Conservation (phyloP, 2,113 vertebrate genomes). For the Tautogolabrus adspersus region DNA sequence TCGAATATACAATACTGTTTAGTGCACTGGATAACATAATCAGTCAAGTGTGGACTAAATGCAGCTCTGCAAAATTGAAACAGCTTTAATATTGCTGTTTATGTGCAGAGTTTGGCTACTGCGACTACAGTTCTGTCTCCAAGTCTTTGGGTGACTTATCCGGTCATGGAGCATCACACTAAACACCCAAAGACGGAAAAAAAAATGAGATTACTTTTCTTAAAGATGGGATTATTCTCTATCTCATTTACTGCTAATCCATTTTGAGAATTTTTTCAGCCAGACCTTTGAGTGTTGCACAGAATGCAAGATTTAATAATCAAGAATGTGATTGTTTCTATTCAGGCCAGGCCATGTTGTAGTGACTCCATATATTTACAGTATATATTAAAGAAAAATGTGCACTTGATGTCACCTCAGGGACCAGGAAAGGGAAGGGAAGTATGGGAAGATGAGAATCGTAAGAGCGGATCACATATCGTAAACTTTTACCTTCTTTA, state of each 20-base stretch:
- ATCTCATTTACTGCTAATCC: conserved; percentile 53
- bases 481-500: conserved; percentile 75
- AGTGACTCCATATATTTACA: background rate
- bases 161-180: conserved; percentile 34
- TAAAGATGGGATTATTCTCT: conserved; percentile 54
- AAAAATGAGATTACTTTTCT: conserved; percentile 34
- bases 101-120: conserved; percentile 31
- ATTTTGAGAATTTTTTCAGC: conserved; percentile 21
- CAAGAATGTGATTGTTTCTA: conserved; percentile 12
- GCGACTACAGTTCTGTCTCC: conserved; percentile 14
- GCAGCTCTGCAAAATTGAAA: conserved; percentile 55
- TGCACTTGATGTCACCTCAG: conserved; percentile 32
- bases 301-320: conserved; percentile 34
- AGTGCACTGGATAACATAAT: conserved; percentile 45
- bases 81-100: conserved; percentile 31
- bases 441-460: conserved; percentile 46
- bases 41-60: conserved; percentile 33
- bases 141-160: conserved; percentile 31
- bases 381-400: conserved; percentile 10
- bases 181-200: conserved; percentile 30
- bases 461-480: conserved; percentile 69
- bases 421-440: conserved; percentile 32
- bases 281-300: conserved; percentile 1
- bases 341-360: background rate
- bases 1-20: conserved; percentile 38